Evolutionary conservation across 2,797 vertebrate genomes (phyloP), one percentile per base, ranked within the genome.

Genomic region (Percopsis omiscomaycus): DNA sequence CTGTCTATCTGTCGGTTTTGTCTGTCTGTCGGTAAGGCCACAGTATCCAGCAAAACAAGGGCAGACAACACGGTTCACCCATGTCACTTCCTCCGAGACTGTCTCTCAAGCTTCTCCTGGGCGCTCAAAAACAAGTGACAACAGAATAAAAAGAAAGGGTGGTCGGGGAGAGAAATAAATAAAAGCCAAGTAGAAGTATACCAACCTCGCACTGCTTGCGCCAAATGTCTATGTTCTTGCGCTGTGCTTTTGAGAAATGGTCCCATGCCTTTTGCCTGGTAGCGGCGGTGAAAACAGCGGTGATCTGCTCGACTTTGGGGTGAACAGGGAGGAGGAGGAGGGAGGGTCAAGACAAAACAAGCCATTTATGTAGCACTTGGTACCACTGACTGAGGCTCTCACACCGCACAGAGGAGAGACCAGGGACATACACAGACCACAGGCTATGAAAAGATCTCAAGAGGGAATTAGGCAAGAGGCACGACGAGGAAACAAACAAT

Each of bases 171-270:
- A 73, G 89, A 89, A 87, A 86, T 86, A 85, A 86, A 89, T 85
- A 87, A 64, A 93, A 76, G 22, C 22, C 22, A 22, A 22, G 45
- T 45, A 76, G 89, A 92, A 89, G 89, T 90, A 86, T 93, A 98
- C 97, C 94, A 94, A 99, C 97, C 97, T 98, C 95, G 84, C 96
- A 98, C 89, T 98, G 96, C 89, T 98, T 98, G 91, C 95, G 93
- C 97, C 97, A 98, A 91, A 98, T 96, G 93, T 99, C 97, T 95
- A 99, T 95, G 95, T 98, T 99, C 95, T 97, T 98, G 93, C 97
- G 95, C 93, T 99, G 97, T 73, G 97, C 96, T 96, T 99, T 99
- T 89, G 97, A 96, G 96, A 99, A 99, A 97, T 98, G 97, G 95
- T 99, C 97, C 97, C 97, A 98, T 89, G 97, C 96, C 96, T 98